These are phyloP conservation scores for Tanytarsus gracilentus DNA, from an alignment of 2,888 invertebrate species.

Conservation along the genomic window DNA sequence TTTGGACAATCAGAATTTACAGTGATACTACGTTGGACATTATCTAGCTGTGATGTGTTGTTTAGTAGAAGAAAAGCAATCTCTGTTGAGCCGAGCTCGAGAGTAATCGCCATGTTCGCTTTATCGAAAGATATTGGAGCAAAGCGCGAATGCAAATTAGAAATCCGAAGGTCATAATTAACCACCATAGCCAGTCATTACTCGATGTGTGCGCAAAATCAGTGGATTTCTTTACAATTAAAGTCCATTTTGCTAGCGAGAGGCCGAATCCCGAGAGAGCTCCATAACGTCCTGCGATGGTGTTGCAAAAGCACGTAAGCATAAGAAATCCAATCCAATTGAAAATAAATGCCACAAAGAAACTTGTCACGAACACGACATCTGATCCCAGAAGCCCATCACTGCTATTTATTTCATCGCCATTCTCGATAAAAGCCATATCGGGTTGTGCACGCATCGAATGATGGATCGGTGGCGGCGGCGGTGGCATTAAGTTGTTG, in stretches of 20 bases:
- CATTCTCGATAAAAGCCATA: constrained; percentile 65
- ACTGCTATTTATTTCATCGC: constrained; percentile 62
- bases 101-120: constrained; percentile 77
- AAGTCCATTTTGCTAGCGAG: constrained; percentile 89
- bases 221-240: constrained; percentile 85
- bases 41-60: too few species aligned
- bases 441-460: constrained; percentile 36
- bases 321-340: constrained; percentile 91
- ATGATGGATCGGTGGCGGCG: constrained; percentile 35
- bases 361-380: constrained; percentile 86
- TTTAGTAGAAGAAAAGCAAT: constrained; percentile 75
- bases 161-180: constrained; percentile 82
- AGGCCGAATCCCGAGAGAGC: constrained; percentile 87
- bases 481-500: constrained; percentile 33
- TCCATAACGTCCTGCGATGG: constrained; percentile 86
- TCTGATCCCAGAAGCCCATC: constrained; percentile 82
- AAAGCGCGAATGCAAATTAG: constrained; percentile 80
- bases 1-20: too few species aligned
- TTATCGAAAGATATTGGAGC: constrained; percentile 80
- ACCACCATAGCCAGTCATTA: constrained; percentile 88
- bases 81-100: constrained; percentile 81
- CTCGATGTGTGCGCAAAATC: constrained; percentile 62
- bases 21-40: too few species aligned
- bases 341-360: constrained; percentile 91
- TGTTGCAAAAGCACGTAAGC: constrained; percentile 88